Conservation (phyloP, 2,888 invertebrate species). For the Drosophila infuscata region DNA sequence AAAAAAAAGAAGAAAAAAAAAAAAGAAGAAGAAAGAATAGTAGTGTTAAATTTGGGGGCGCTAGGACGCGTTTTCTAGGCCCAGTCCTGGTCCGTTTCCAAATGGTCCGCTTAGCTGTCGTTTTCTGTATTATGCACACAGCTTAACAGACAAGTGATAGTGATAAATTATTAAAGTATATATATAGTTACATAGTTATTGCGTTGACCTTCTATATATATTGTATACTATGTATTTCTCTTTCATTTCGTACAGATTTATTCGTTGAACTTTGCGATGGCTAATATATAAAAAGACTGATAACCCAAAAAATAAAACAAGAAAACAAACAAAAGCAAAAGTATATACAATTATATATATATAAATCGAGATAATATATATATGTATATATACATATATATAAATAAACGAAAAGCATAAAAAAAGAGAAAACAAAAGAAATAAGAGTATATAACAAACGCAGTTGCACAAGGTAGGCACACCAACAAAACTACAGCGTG, state of each 20-base stretch:
- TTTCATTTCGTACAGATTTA: conserved; percentile 84
- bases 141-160: conserved; percentile 12
- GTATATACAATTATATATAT: conserved; percentile 60
- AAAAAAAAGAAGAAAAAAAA: not conserved
- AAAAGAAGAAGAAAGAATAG: not conserved
- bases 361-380: conserved; percentile 68
- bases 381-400: conserved; percentile 63
- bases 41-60: conserved; percentile 34
- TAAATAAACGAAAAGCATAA: conserved; percentile 48
- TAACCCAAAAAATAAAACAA: conserved; percentile 73
- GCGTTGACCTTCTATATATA: conserved; percentile 73
- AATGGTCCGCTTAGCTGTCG: conserved; percentile 32
- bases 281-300: conserved; percentile 85
- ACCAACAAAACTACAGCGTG: conserved; percentile 79
- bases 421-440: conserved; percentile 58
- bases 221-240: conserved; percentile 81
- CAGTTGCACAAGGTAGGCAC: conserved; percentile 85
- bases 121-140: conserved; percentile 12
- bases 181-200: conserved; percentile 59
- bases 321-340: conserved; percentile 49
- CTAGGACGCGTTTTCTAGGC: conserved; percentile 38
- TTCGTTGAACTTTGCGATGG: conserved; percentile 85
- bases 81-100: conserved; percentile 41
- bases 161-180: conserved; percentile 9
- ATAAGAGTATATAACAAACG: conserved; percentile 79